Evolutionary conservation across 2,888 invertebrate species (phyloP), one percentile per base, ranked within the genome.

Genomic region (Nowickia ferox): DNA sequence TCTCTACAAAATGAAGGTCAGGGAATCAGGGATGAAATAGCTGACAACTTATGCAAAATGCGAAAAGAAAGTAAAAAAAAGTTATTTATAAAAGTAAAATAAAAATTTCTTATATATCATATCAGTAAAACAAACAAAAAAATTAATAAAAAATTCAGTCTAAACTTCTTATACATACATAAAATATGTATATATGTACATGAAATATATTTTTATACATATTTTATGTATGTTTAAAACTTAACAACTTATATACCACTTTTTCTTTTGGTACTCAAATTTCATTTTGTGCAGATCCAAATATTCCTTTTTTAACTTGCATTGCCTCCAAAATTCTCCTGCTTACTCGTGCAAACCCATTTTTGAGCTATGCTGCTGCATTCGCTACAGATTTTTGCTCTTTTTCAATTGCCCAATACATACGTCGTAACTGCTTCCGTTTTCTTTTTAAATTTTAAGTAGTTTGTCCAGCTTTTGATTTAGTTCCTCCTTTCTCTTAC

Each of bases 1-100:
- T 51, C 51, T 51, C 51, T 51, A 51, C n/a, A 51, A 51, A 51
- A 15, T 51, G 51, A 51, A 51, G 51, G 51, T 51, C 13, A 51
- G 13, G 8, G 51, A 13, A 51, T 51, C 11, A 51, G 51, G 8
- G 10, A 51, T 51, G 15, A 51, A 51, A 51, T 44, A 44, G 10
- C 13, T 44, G 9, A 13, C 22, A 22, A 1, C 22, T 22, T 51
- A 51, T 13, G 10, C 15, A 51, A 51, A 51, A 44, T 44, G 3
- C 11, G 22, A 2, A 22, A 22, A 22, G 22, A 22, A 22, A 22
- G 22, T 22, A 22, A 44, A 51, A 51, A n/a, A 51, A 51, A 51
- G 13, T n/a, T 11, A 11, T 51, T n/a, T 51, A 4, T 51, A 6
- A 51, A 9, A 51, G n/a, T 51, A 22, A 51, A 51, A 51, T n/a